Evolutionary conservation across 2,797 vertebrate genomes (phyloP).

Genomic region (Enteromius viviparus): DNA sequence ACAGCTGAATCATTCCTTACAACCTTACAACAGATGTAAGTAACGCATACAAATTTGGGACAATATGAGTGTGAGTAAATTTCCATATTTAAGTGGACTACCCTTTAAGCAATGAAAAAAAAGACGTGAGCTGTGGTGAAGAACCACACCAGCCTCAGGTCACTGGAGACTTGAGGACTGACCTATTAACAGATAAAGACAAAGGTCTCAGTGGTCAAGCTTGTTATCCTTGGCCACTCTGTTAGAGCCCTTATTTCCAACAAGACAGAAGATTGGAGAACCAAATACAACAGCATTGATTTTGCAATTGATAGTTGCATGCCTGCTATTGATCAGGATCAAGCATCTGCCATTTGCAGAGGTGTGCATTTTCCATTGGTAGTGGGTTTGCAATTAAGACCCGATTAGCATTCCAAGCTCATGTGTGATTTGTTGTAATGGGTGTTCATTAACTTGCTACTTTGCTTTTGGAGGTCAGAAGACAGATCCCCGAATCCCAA

Average conservation of each 20-base stretch:
- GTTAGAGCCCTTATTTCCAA: constrained; percentile 57
- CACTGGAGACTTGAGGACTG: constrained; percentile 40
- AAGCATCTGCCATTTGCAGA: constrained; percentile 57
- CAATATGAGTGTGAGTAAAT: background rate
- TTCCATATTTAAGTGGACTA: background rate
- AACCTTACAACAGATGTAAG: background rate
- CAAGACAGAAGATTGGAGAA: constrained; percentile 52
- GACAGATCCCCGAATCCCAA: constrained; percentile 34
- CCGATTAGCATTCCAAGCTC: constrained; percentile 57
- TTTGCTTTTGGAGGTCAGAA: constrained; percentile 54
- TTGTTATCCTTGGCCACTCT: constrained; percentile 50
- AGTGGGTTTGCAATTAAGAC: constrained; percentile 55
- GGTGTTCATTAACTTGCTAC: constrained; percentile 60
- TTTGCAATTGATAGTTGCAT: constrained; percentile 62
- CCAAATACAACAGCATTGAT: constrained; percentile 64
- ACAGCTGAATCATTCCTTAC: background rate
- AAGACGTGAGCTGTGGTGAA: background rate
- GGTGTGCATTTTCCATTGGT: constrained; percentile 54
- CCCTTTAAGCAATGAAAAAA: background rate
- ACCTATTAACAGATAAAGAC: constrained; percentile 49
- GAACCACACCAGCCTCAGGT: constrained; percentile 22
- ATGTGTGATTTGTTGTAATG: constrained; percentile 58
- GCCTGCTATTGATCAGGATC: constrained; percentile 60
- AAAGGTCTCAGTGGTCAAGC: constrained; percentile 46
- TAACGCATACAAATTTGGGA: background rate